phyloP scores from a whole-genome alignment of 2,888 invertebrate genomes.

The Slavum lentiscoides region DNA sequence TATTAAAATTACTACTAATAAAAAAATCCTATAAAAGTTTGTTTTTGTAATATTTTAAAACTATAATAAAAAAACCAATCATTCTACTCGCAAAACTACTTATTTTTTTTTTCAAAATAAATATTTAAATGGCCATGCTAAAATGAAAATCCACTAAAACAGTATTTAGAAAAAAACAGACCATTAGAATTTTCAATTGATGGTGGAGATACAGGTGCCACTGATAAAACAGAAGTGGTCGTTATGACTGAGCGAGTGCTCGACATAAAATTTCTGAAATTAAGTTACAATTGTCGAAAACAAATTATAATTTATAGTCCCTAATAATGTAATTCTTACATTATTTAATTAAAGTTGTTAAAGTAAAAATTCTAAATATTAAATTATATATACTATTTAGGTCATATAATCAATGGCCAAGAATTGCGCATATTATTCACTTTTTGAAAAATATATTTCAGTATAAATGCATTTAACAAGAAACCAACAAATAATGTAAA shows the following conservation, averaged over 20 bases:
- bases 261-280: conserved; percentile 57
- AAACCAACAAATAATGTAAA: too few relatives aligned
- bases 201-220: conserved; percentile 40
- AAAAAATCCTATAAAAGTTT: not conserved
- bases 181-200: conserved; percentile 48
- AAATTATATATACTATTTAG: not conserved
- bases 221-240: conserved; percentile 52
- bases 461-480: too few relatives aligned
- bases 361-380: not conserved
- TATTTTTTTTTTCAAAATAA: not conserved
- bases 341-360: not conserved
- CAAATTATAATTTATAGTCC: not conserved
- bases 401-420: too few relatives aligned
- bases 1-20: conserved; percentile 2
- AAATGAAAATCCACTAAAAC: conserved; percentile 1
- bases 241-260: conserved; percentile 56
- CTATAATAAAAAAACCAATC: not conserved
- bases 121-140: conserved; percentile 9
- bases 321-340: not conserved
- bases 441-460: too few relatives aligned
- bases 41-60: not conserved
- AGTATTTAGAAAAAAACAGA: conserved; percentile 28
- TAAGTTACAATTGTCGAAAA: conserved; percentile 32
- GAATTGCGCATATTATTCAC: too few relatives aligned
- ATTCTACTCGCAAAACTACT: not conserved